Evolutionary conservation across 2,888 invertebrate species (phyloP).

Genomic region (Epirrhoe alternata): DNA sequence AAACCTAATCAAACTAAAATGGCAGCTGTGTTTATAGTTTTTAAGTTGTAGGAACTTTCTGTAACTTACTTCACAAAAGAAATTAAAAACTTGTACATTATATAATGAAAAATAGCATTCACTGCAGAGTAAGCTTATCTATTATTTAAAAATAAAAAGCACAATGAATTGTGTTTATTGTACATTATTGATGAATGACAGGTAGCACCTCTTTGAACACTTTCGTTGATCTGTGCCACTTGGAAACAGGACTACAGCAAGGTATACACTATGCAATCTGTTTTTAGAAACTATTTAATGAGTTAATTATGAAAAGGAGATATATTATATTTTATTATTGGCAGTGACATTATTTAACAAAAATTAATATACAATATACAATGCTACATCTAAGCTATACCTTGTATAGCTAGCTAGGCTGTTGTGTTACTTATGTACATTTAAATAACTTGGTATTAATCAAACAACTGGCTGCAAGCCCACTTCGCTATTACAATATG

Average conservation of each 20-base stretch:
- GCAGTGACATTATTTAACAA: background rate
- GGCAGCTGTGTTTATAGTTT: constrained; percentile 70
- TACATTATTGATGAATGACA: constrained; percentile 27
- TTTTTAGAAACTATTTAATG: background rate
- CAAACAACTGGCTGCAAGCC: constrained; percentile 1
- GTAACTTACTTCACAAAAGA: constrained; percentile 63
- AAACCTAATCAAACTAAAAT: constrained; percentile 61
- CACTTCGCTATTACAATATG: background rate
- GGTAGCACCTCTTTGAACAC: constrained; percentile 47
- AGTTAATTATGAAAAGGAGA: background rate
- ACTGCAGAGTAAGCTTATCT: constrained; percentile 28
- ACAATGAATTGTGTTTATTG: constrained; percentile 3
- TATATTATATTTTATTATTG: background rate
- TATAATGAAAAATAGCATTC: constrained; percentile 29
- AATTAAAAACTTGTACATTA: constrained; percentile 40
- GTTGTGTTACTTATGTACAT: constrained; percentile 6
- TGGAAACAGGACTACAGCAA: background rate
- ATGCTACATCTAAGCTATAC: background rate
- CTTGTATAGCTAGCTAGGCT: background rate
- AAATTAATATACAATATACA: background rate
- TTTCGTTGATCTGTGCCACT: constrained; percentile 19
- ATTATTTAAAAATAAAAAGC: background rate
- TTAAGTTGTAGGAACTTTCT: constrained; percentile 80
- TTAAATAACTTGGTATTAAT: background rate
- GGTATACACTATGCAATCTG: background rate